Percentiles rank a stretch among this genome's conserved stretches.
Evolutionary conservation across 2,888 invertebrate genomes (phyloP).

Genomic region (Microctonus hyperodae): DNA sequence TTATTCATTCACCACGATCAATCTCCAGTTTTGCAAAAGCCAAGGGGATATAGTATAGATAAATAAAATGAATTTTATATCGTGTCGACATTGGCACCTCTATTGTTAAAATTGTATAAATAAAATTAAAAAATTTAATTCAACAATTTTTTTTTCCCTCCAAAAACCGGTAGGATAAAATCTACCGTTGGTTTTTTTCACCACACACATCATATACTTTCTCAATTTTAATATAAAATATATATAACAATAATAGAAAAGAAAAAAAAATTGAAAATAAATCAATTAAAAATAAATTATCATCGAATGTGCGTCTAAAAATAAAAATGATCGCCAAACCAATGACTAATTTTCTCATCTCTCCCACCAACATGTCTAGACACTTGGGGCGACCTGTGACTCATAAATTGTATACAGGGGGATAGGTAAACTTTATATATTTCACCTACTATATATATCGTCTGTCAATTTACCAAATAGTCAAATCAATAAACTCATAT

Average conservation of each 20-base stretch:
- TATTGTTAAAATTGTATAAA: too few species aligned
- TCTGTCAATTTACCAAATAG: not conserved
- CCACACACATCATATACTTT: too few species aligned
- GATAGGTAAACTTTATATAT: conserved; percentile 6
- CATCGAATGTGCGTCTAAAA: not conserved
- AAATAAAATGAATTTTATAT: not conserved
- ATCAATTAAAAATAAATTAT: not conserved
- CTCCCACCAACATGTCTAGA: conserved; percentile 4
- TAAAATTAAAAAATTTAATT: too few species aligned
- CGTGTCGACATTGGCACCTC: not conserved
- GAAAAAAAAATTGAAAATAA: not conserved
- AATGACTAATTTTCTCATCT: conserved; percentile 16
- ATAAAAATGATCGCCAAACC: conserved; percentile 12
- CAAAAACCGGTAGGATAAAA: not conserved
- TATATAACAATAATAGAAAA: too few species aligned
- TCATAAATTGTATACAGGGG: not conserved
- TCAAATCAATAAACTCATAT: not conserved
- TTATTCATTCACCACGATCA: too few species aligned
- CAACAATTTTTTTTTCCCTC: not conserved
- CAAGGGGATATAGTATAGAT: not conserved
- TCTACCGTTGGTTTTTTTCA: not conserved
- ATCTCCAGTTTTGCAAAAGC: not conserved
- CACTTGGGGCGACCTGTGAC: not conserved
- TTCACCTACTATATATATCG: conserved; percentile 2
- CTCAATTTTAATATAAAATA: too few species aligned